Percentiles rank a stretch among this genome's conserved stretches.
phyloP scores from a whole-genome alignment of 64 coral and sea anemone genomes.

The Actinia equina region DNA sequence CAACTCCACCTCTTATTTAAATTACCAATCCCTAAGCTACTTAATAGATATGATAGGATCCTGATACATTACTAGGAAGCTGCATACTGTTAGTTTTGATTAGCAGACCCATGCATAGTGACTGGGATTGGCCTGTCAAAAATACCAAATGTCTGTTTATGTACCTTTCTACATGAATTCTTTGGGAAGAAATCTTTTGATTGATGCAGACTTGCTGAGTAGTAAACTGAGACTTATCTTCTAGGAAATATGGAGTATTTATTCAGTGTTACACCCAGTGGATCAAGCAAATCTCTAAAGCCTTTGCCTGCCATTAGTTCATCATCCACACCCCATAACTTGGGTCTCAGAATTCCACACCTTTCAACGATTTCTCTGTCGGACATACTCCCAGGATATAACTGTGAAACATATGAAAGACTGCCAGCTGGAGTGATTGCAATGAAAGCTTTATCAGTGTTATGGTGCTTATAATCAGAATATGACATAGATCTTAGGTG shows the following conservation, averaged over 20 bases:
- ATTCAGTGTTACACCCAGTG: background rate
- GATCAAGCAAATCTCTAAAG: slow-evolving; percentile 11
- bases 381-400: slow-evolving; percentile 28
- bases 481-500: slow-evolving; percentile 21
- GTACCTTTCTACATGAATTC: slow-evolving; percentile 57
- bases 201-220: slow-evolving; percentile 36
- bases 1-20: no score
- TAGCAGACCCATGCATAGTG: no score
- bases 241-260: no score
- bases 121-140: no score
- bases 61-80: no score
- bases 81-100: no score
- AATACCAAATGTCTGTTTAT: no score
- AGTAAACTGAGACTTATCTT: slow-evolving; percentile 40
- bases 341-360: slow-evolving; percentile 26
- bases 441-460: slow-evolving; percentile 39
- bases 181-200: slow-evolving; percentile 57
- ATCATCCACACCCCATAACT: slow-evolving; percentile 40
- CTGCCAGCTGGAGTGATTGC: slow-evolving; percentile 46
- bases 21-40: no score
- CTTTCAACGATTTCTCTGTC: slow-evolving; percentile 34
- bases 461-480: slow-evolving; percentile 36
- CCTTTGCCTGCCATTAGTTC: slow-evolving; percentile 55
- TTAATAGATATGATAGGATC: no score
- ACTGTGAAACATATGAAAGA: slow-evolving; percentile 47